Base-by-base conservation (phyloP, 2,113 vertebrate species). In the Nerophis ophidion region DNA sequence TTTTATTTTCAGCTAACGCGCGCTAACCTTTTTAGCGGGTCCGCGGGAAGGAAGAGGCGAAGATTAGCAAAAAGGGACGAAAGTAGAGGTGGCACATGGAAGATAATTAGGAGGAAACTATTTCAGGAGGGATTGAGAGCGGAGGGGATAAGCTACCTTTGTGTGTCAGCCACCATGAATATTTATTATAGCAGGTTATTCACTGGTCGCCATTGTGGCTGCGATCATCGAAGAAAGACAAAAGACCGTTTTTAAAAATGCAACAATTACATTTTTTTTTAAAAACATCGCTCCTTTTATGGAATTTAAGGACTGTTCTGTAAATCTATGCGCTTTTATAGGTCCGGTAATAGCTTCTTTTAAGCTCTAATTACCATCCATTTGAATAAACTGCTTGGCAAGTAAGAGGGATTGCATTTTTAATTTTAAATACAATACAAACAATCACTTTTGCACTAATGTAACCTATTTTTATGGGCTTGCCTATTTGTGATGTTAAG, bases 351-450 rank as follows among this genome's bases (percentile, higher is more conserved):
- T 61, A 58, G 34, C 56, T 6, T 48, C 61, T 71, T 81, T 72
- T 71, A 36, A 74, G 5, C 66, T 72, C 65, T 82, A 77, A 87
- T 87, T 88, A 88, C 76, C 86, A 86, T 88, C 53, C 13, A 76
- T 86, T 82, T 85, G 83, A 88, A 86, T 86, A 85, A 88, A 85
- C 80, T 61, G 82, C 82, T 85, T 82, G 79, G 57, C 26, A 26
- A 3, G 26, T 26, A 26, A 3, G 26, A 26, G 26, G 26, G 4
- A 26, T 26, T 26, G 26, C 26, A 26, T 26, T 26, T 26, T 26
- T 26, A 26, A 26, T 26, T 4, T 26, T 26, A 26, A 26, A 26
- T 26, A 26, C 26, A 26, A 26, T 26, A 26, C 26, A 26, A 26
- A 26, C 26, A 26, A 26, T 26, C 26, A 26, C 26, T 26, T 26